These are phyloP conservation scores for Arrhamphus sclerolepis DNA, from an alignment of 2,797 vertebrate species.

Conservation along the genomic window DNA sequence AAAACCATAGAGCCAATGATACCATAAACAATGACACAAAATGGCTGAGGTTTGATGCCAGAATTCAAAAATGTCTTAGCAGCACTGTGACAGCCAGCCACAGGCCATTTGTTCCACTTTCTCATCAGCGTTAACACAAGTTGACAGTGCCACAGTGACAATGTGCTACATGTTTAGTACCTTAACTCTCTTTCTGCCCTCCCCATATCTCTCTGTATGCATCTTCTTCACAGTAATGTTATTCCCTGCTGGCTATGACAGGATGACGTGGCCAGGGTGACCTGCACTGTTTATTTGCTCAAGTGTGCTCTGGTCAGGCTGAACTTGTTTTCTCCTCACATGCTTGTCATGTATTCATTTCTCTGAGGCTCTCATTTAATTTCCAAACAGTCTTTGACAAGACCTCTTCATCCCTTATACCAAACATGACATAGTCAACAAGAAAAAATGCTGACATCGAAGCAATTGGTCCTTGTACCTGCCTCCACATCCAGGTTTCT, in stretches of 20 bases:
- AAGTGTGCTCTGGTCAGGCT: conserved; percentile 17
- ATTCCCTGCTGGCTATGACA: conserved; percentile 24
- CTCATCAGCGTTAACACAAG: conserved; percentile 36
- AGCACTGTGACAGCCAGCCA: conserved; percentile 43
- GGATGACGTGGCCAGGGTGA: conserved; percentile 30
- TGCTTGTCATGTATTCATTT: not conserved
- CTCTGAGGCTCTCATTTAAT: not conserved
- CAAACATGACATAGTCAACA: conserved; percentile 12
- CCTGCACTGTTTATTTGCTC: conserved; percentile 38
- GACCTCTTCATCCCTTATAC: conserved; percentile 15
- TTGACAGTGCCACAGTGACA: conserved; percentile 57
- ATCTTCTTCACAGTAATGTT: conserved; percentile 17
- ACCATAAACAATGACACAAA: conserved; percentile 21
- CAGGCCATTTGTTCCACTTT: conserved; percentile 54
- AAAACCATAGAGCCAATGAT: conserved; percentile 11
- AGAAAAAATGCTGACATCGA: conserved; percentile 22
- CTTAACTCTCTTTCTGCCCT: conserved; percentile 33
- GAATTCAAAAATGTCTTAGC: conserved; percentile 33
- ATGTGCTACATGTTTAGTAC: conserved; percentile 54
- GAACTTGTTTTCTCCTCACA: conserved; percentile 10
- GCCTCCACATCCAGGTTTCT: conserved; percentile 2
- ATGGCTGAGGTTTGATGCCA: conserved; percentile 17
- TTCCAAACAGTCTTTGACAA: conserved; percentile 12
- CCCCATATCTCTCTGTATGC: conserved; percentile 7
- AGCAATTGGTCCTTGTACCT: conserved; percentile 19